Conservation (phyloP, 2,797 vertebrate species). For the Coregonus suidteri region DNA sequence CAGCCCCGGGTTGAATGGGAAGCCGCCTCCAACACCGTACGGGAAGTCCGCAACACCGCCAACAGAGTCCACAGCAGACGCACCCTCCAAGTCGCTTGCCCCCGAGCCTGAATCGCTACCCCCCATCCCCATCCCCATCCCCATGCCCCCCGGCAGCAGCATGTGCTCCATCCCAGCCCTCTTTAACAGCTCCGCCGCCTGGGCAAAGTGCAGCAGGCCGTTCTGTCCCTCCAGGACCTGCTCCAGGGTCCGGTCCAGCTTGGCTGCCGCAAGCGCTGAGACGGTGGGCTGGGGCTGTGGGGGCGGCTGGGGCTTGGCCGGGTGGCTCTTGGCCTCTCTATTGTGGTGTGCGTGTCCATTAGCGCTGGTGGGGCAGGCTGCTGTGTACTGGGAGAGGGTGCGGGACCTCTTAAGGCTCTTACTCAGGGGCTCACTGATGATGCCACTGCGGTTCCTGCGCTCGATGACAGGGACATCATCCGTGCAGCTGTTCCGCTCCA, state of each 20-base stretch:
- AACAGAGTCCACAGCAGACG: slow-evolving; percentile 89
- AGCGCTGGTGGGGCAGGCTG: slow-evolving; percentile 79
- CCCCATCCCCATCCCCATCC: slow-evolving; percentile 74
- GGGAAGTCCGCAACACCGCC: slow-evolving; percentile 95
- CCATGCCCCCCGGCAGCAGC: slow-evolving; percentile 86
- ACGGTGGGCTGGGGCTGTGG: slow-evolving; percentile 78
- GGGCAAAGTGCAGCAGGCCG: slow-evolving; percentile 93
- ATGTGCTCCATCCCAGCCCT: slow-evolving; percentile 90
- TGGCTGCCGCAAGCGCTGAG: slow-evolving; percentile 83
- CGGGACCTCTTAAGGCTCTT: slow-evolving; percentile 97
- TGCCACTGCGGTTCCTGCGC: slow-evolving; percentile 93
- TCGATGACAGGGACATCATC: slow-evolving; percentile 84
- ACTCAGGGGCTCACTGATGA: slow-evolving; percentile 95
- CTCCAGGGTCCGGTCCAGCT: slow-evolving; percentile 92
- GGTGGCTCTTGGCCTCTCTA: slow-evolving; percentile 84
- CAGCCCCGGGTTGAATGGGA: slow-evolving; percentile 97
- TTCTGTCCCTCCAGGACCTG: slow-evolving; percentile 94
- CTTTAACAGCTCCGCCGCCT: slow-evolving; percentile 94
- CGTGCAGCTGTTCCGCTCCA: slow-evolving; percentile 79
- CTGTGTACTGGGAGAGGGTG: slow-evolving; percentile 94
- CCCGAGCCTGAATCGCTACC: slow-evolving; percentile 78
- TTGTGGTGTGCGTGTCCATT: slow-evolving; percentile 90
- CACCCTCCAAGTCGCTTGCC: slow-evolving; percentile 91
- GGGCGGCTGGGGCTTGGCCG: slow-evolving; percentile 77
- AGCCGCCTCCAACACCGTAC: slow-evolving; percentile 90